Percentiles rank a stretch among this genome's conserved stretches.
Evolutionary conservation across 2,888 invertebrate species (phyloP).

Genomic region (Tiliacea aurago): DNA sequence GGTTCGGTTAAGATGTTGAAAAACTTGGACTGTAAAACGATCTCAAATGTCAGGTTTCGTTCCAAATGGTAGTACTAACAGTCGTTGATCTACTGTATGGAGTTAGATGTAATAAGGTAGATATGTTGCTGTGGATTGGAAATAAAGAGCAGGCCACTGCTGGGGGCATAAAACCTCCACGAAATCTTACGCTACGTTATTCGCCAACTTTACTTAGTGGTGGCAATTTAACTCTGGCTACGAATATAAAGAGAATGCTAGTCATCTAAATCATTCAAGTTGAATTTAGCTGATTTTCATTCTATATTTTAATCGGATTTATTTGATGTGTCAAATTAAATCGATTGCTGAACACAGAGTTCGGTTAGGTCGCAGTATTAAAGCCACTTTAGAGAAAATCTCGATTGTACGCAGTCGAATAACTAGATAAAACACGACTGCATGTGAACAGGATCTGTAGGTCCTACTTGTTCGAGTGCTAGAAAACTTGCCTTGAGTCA

Average conservation of each 20-base stretch:
- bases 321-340: conserved; percentile 24
- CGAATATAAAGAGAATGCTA: conserved; percentile 13
- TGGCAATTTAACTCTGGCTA: conserved; percentile 27
- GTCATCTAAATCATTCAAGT: conserved; percentile 32
- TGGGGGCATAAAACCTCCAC: neutral
- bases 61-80: neutral
- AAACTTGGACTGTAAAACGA: conserved; percentile 28
- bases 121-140: conserved; percentile 8
- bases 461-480: conserved; percentile 12
- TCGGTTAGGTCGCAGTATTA: conserved; percentile 26
- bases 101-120: neutral
- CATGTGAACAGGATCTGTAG: neutral
- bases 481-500: conserved; percentile 44
- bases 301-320: conserved; percentile 22
- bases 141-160: neutral
- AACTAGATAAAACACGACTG: neutral
- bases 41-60: conserved; percentile 37
- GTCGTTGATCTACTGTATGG: conserved; percentile 15
- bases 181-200: neutral
- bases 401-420: neutral
- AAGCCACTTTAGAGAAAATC: neutral
- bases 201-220: neutral
- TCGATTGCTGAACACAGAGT: conserved; percentile 15
- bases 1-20: conserved; percentile 12
- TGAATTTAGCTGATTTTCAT: conserved; percentile 36